Conservation (phyloP, 2,797 vertebrate species). For the Phyllotis vaccarum region DNA sequence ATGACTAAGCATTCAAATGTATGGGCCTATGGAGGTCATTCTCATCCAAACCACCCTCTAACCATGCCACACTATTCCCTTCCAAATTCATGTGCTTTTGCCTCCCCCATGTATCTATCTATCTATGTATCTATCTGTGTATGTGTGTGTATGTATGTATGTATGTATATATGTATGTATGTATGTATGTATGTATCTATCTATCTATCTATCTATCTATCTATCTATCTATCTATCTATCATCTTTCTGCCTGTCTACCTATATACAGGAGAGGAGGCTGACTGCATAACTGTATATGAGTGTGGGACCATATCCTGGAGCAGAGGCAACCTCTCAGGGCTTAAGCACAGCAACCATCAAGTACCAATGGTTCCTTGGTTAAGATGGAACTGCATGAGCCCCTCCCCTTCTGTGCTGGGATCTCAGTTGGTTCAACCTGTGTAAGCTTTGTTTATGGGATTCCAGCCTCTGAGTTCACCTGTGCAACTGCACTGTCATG, state of each 20-base stretch:
- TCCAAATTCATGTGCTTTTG: not conserved
- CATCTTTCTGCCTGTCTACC: no score
- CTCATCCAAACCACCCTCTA: not conserved
- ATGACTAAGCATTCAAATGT: not conserved
- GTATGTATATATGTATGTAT: no score
- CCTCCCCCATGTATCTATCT: not conserved
- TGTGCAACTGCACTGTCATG: not conserved
- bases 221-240: not conserved
- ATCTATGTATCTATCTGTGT: not conserved
- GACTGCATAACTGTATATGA: no score
- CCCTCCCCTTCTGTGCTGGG: not conserved
- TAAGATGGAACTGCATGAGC: not conserved
- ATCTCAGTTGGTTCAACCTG: not conserved
- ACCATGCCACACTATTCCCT: no score
- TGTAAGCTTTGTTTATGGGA: not conserved
- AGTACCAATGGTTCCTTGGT: not conserved
- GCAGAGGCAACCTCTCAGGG: no score
- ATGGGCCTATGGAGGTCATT: no score
- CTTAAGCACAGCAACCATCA: not conserved
- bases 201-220: no score
- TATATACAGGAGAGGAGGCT: no score
- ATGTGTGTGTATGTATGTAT: no score
- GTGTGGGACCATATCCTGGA: not conserved
- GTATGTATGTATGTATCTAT: no score
- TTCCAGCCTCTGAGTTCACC: not conserved